Percentiles rank a stretch among this genome's conserved stretches.
Conservation (phyloP, 2,888 invertebrate species). For the Antitype chi region DNA sequence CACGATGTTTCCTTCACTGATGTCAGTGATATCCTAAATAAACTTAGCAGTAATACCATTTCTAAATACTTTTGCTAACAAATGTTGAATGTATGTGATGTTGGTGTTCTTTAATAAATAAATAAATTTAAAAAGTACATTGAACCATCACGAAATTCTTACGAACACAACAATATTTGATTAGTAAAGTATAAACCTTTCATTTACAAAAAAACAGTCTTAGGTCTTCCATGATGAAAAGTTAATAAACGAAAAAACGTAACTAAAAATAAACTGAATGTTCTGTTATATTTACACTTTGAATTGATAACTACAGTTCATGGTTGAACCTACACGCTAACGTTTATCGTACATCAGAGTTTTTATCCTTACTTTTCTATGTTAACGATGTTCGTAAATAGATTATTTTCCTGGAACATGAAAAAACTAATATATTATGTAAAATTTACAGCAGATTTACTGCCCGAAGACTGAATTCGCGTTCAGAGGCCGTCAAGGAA, state of each 20-base stretch:
- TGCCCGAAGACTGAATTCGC: not conserved
- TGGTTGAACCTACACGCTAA: not conserved
- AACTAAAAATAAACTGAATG: not conserved
- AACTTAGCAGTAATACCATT: too few species aligned
- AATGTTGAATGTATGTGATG: too few species aligned
- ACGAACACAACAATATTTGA: too few species aligned
- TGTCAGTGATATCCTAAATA: too few species aligned
- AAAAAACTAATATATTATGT: not conserved
- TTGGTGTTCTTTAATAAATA: too few species aligned
- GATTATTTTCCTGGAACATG: not conserved
- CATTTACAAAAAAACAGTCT: not conserved
- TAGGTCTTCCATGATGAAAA: not conserved
- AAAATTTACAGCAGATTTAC: not conserved
- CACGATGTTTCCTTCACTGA: too few species aligned
- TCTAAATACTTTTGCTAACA: too few species aligned
- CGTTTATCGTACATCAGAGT: conserved; percentile 12
- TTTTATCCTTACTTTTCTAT: not conserved
- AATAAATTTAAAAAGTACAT: too few species aligned
- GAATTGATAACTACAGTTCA: not conserved
- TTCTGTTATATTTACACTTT: conserved; percentile 12
- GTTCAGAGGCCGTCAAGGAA: not conserved
- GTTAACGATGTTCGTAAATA: not conserved
- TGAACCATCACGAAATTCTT: too few species aligned
- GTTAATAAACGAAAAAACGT: not conserved
- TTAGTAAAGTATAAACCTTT: too few species aligned